phyloP scores from a whole-genome alignment of 1,140 invertebrate species.

The Cherax destructor region DNA sequence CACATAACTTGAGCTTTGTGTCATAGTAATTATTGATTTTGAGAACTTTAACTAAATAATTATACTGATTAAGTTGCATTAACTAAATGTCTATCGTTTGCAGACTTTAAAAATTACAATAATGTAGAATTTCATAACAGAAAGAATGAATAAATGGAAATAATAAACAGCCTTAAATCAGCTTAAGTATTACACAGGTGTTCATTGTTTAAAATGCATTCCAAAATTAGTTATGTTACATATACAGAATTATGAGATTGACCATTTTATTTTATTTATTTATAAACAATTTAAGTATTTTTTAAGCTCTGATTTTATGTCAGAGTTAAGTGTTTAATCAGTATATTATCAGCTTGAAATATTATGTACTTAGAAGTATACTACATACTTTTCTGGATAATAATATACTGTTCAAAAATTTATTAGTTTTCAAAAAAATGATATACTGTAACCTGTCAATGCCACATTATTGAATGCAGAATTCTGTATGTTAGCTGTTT shows the following conservation, averaged over 20 bases:
- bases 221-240: not conserved
- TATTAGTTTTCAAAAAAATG: not conserved
- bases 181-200: not conserved
- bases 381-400: not conserved
- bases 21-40: not conserved
- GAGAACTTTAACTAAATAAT: not conserved
- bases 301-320: not conserved
- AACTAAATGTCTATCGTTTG: not conserved
- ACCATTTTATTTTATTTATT: not conserved
- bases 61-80: not conserved
- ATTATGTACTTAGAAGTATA: not conserved
- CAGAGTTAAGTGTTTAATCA: not conserved
- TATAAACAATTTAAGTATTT: too few relatives aligned
- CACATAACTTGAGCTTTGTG: not conserved
- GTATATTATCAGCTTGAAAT: not conserved
- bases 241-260: not conserved
- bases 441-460: not conserved
- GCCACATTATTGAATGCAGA: not conserved
- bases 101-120: slow-evolving; percentile 9
- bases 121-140: not conserved
- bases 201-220: too few relatives aligned
- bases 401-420: too few relatives aligned
- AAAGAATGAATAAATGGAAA: not conserved
- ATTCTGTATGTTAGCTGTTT: not conserved
- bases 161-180: not conserved